These are phyloP conservation scores for Noctua pronuba DNA, from an alignment of 2,888 invertebrate species.

Conservation along the genomic window DNA sequence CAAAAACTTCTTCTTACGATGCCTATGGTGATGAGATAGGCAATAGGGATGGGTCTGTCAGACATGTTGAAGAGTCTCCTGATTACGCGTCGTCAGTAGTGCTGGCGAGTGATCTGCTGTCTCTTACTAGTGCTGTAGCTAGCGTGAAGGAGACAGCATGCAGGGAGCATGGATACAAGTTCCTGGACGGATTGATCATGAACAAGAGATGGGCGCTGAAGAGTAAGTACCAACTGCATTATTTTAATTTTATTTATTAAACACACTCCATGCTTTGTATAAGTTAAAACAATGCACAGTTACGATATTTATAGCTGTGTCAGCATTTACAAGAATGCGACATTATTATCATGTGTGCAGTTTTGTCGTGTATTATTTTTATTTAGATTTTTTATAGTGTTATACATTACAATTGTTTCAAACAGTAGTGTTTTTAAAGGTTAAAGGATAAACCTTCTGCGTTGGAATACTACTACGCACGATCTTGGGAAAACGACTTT, in stretches of 20 bases:
- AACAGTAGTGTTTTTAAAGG: conserved; percentile 21
- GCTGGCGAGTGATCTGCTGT: conserved; percentile 86
- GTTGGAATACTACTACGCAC: conserved; percentile 13
- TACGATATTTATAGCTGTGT: neutral
- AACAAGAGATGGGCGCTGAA: conserved; percentile 90
- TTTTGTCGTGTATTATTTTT: neutral
- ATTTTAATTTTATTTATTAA: conserved; percentile 8
- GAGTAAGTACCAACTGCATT: conserved; percentile 80
- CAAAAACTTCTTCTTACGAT: conserved; percentile 72
- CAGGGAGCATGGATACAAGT: conserved; percentile 86
- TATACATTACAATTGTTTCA: neutral
- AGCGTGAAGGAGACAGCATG: conserved; percentile 86
- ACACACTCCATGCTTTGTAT: neutral
- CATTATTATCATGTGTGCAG: neutral
- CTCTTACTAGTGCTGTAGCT: conserved; percentile 86
- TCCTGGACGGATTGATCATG: conserved; percentile 86
- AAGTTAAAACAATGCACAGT: neutral
- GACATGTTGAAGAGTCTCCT: conserved; percentile 84
- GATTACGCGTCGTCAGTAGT: conserved; percentile 88
- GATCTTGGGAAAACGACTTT: conserved; percentile 48
- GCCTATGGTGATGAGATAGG: conserved; percentile 71
- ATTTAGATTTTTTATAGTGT: neutral
- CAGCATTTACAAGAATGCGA: conserved; percentile 13
- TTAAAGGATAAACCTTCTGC: conserved; percentile 41
- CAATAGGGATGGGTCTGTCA: conserved; percentile 72